Evolutionary conservation across 2,888 invertebrate genomes (phyloP).

Genomic region (Zaprionus lineosus): DNA sequence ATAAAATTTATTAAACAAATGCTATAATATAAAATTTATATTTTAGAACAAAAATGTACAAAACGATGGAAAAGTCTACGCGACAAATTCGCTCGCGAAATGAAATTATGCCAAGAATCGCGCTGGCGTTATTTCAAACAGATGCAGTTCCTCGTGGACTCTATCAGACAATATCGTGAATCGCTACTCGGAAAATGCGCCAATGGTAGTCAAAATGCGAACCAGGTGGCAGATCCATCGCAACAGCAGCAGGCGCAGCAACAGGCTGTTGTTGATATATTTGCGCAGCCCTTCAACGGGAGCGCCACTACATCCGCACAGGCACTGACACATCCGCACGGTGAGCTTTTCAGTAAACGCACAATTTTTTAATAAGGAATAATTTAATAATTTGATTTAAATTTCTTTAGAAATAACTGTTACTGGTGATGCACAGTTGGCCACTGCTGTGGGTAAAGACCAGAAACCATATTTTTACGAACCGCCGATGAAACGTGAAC

Average conservation of each 20-base stretch:
- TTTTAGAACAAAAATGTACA: slow-evolving; percentile 80
- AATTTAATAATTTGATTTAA: neutral
- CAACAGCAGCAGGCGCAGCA: slow-evolving; percentile 80
- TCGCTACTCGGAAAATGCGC: slow-evolving; percentile 79
- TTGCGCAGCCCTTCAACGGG: slow-evolving; percentile 80
- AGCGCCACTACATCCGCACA: slow-evolving; percentile 78
- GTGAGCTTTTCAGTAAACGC: slow-evolving; percentile 43
- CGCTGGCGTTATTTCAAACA: slow-evolving; percentile 81
- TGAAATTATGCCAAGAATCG: slow-evolving; percentile 80
- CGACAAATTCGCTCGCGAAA: slow-evolving; percentile 80
- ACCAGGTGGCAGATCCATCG: slow-evolving; percentile 76
- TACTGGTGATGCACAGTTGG: slow-evolving; percentile 78
- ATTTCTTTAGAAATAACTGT: slow-evolving; percentile 74
- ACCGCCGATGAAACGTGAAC: slow-evolving; percentile 79
- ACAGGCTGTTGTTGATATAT: slow-evolving; percentile 78
- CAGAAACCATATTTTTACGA: slow-evolving; percentile 81
- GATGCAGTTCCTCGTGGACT: slow-evolving; percentile 81
- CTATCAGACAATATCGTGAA: slow-evolving; percentile 80
- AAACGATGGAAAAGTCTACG: slow-evolving; percentile 81
- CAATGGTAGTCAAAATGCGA: slow-evolving; percentile 66
- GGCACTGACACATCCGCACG: slow-evolving; percentile 80
- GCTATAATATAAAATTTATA: neutral
- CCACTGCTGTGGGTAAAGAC: slow-evolving; percentile 75
- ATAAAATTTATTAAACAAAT: neutral
- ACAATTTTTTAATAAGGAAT: neutral